Percentiles rank a stretch among this genome's conserved stretches.
phyloP scores from a whole-genome alignment of 2,113 vertebrate genomes.

The Bothrops jararaca region DNA sequence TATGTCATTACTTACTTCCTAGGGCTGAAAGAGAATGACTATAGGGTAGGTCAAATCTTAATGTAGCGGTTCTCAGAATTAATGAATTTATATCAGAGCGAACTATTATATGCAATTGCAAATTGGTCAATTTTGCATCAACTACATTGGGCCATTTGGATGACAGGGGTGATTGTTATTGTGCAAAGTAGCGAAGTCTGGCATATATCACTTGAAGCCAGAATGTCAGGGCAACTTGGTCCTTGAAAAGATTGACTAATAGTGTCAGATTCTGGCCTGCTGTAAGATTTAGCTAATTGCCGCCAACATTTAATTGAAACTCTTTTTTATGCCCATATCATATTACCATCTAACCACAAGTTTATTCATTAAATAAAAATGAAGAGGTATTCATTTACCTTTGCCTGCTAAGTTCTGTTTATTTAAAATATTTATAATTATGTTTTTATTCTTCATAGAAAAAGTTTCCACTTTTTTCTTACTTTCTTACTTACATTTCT shows the following conservation, averaged over 20 bases:
- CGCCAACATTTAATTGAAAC: background rate
- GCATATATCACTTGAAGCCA: background rate
- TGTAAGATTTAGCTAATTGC: background rate
- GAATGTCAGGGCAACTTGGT: background rate
- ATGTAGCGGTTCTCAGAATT: background rate
- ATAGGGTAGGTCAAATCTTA: background rate
- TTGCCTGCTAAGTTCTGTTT: background rate
- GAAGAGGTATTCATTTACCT: background rate
- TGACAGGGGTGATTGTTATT: background rate
- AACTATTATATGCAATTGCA: background rate
- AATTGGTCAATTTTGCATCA: background rate
- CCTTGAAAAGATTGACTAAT: background rate
- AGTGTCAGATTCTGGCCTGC: background rate
- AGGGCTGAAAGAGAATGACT: background rate
- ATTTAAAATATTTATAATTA: background rate
- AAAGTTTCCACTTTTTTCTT: background rate
- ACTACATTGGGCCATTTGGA: background rate
- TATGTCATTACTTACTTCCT: background rate
- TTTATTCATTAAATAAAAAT: background rate
- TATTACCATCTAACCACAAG: background rate
- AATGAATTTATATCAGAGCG: background rate
- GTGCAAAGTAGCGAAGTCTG: background rate
- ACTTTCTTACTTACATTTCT: background rate
- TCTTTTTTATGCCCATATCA: background rate
- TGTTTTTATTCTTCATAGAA: background rate